Base-by-base conservation (phyloP, 2,888 invertebrate genomes). In the Lottia gigantea region DNA sequence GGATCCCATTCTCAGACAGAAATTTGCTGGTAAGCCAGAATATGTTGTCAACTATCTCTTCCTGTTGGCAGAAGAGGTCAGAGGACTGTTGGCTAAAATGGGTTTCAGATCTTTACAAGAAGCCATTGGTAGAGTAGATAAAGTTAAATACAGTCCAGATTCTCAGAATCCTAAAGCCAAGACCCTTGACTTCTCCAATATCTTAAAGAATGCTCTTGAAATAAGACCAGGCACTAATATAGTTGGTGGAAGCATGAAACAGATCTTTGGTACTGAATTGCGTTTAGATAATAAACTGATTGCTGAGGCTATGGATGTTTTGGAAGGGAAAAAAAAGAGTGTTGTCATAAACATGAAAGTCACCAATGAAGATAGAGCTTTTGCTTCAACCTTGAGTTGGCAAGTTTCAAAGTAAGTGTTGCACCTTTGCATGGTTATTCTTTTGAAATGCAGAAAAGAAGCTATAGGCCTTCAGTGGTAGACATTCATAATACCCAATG, bases 31-130 rank as follows among this genome's bases (percentile, higher is more conserved):
- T 62, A 95, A 96, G 86, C 98, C 99, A 0, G 98, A 99, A 86
- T 95, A 99, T 88, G 96, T 99, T 55, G 92, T 99, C 86, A 99
- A 99, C 90, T 99, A 95, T 88, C 92, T 99, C 86, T 98, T 99
- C 89, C 94, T 98, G 93, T 89, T 99, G 71, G 99, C 98, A 46
- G 99, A 99, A 89, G 99, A 99, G 92, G 95, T 95, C 15, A 94
- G 99, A 64, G 90, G 92, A 71, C 93, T 94, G 85, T 96, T 99
- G 95, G 95, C 98, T 0, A 93, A 92, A 68, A 90, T 99, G 75
- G 98, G 99, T 6, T 93, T 98, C 62, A 91, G 93, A 16, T 92
- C 92, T 76, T 94, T 96, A 91, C 95, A 95, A 88, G 96, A 98
- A 80, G 90, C 98, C 69, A 93, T 99, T 80, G 88, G 88, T 11